Evolutionary conservation across 2,888 invertebrate species (phyloP).

Genomic region (Agrochola macilenta): DNA sequence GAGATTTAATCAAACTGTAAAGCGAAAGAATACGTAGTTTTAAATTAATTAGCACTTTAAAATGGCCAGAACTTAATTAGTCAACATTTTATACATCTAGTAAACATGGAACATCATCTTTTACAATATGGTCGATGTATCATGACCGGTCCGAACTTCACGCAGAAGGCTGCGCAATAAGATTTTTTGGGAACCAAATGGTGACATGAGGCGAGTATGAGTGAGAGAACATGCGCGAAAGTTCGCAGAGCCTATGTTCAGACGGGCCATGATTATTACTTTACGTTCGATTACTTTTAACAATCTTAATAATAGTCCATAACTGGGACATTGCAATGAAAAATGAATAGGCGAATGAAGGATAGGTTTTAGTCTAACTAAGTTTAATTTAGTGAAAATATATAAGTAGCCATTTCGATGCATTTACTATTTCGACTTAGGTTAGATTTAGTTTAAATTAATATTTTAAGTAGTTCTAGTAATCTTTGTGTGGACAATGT

Average conservation of each 20-base stretch:
- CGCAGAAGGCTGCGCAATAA: not conserved
- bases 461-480: conserved; percentile 52
- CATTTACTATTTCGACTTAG: conserved; percentile 74
- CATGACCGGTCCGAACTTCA: not conserved
- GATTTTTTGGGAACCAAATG: not conserved
- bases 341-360: conserved; percentile 25
- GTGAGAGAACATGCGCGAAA: not conserved
- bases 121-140: not conserved
- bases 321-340: conserved; percentile 50
- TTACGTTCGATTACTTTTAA: not conserved
- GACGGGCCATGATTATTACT: not conserved
- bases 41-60: not conserved
- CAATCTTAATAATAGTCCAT: conserved; percentile 17
- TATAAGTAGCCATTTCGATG: conserved; percentile 76
- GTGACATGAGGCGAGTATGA: not conserved
- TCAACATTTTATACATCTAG: not conserved
- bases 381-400: conserved; percentile 50
- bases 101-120: not conserved
- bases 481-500: conserved; percentile 52
- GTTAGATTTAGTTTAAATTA: conserved; percentile 35
- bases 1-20: not conserved
- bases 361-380: conserved; percentile 18
- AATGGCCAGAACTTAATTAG: not conserved
- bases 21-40: not conserved
- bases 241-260: not conserved